Evolutionary conservation across 2,888 invertebrate genomes (phyloP), one percentile per base, ranked within the genome.

Genomic region (Charanyca ferruginea): DNA sequence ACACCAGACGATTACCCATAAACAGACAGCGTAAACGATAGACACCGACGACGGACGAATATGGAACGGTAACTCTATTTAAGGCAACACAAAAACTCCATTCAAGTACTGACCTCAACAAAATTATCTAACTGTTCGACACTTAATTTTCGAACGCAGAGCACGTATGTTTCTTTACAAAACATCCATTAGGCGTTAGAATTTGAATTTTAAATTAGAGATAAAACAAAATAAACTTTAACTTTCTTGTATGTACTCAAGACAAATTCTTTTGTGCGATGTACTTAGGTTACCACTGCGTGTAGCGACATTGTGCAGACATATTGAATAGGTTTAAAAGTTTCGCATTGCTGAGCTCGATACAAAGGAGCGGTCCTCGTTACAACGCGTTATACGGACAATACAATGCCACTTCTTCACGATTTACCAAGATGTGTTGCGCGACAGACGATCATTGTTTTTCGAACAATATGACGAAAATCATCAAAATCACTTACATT

Each of bases 41-140:
- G 77, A 77, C 73, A 68, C 62, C 68, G 57, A 49, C 45, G 52
- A 71, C 55, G 68, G 66, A 53, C 53, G 79, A 83, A 83, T 81
- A 85, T 84, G 85, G 81, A 91, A 90, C 91, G 90, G 90, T 90
- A 90, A 88, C 83, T 87, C 78, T 74, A 60, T 68, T 74, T 70
- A 77, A 74, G 77, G 71, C 81, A 84, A 88, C 88, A 91, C 88
- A 91, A 91, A 91, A 90, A 90, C 84, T 84, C 83, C 83, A 88
- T 85, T 89, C 87, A 88, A 84, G 85, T 77, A 79, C 83, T 86
- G 90, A 90, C 90, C 88, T 82, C 83, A 73, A 87, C 83, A 78
- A 90, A 91, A 91, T 92, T 88, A 91, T 90, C 89, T 92, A 92
- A 91, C 93, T 92, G 92, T 90, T 86, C 80, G 85, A 86, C 86